Evolutionary conservation across 2,113 vertebrate genomes (phyloP).

Genomic region (Alectura lathami): DNA sequence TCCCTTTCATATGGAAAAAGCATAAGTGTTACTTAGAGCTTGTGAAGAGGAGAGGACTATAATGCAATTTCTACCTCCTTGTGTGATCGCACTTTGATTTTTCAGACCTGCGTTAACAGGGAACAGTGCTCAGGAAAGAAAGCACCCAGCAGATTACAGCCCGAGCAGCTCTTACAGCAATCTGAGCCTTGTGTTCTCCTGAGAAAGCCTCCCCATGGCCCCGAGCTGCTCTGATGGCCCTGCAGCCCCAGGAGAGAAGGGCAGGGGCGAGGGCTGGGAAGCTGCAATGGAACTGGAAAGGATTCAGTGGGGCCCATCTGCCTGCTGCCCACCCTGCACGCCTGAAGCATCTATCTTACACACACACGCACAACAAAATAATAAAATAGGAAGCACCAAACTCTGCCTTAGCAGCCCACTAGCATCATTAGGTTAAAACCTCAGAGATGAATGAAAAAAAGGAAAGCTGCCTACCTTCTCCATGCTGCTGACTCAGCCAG

Average conservation of each 20-base stretch:
- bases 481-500: not conserved
- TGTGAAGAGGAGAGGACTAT: not conserved
- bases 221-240: not conserved
- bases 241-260: not conserved
- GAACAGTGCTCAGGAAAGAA: not conserved
- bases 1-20: conserved; percentile 19
- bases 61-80: conserved; percentile 49
- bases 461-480: not conserved
- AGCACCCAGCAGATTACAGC: not conserved
- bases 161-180: not conserved
- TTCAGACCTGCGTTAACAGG: not conserved
- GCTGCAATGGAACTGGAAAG: not conserved
- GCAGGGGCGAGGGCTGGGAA: not conserved
- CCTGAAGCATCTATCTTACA: conserved; percentile 41
- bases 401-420: conserved; percentile 48
- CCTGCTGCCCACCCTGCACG: not conserved
- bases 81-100: not conserved
- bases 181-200: not conserved
- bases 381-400: conserved; percentile 53
- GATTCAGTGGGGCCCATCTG: not conserved
- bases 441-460: not conserved
- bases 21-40: conserved; percentile 16
- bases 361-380: conserved; percentile 56
- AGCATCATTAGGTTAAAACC: not conserved
- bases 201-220: not conserved